Evolutionary conservation across 2,797 vertebrate species (phyloP), one percentile per base, ranked within the genome.

Genomic region (Catharus ustulatus): DNA sequence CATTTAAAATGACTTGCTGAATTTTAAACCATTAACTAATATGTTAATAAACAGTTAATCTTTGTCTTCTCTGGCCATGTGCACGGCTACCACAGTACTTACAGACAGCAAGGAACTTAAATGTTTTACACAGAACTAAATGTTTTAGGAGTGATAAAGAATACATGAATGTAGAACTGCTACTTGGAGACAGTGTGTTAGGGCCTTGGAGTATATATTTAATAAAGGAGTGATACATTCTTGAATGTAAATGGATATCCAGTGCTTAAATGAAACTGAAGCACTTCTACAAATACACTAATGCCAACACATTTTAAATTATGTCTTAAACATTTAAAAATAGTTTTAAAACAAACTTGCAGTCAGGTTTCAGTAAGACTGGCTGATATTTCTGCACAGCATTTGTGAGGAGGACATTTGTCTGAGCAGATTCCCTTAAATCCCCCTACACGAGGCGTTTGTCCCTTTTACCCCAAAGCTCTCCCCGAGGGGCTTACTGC

Each of bases 21-120:
- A 94, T 89, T 97, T 97, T 96, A 78, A 97, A 97, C 95, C 79
- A 93, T 97, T 95, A 97, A 97, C 95, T 96, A 97, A 94, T 88
- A 87, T 57, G 93, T 92, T 97, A 97, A 96, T 95, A 96, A 96
- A 95, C 46, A 93, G 74, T 84, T 94, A 81, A 81, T 84, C 75
- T 94, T 86, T 87, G 67, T 91, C 66, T 85, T 83, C 51, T 79
- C 69, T 89, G 29, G n/a, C 54, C 85, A 89, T 3, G 18, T 6
- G 45, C 40, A 71, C 1, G 0, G 75, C 68, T 93, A 66, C 61
- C 52, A 61, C 32, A 46, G 51, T 63, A 86, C 57, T 69, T 73
- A 19, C 3, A 77, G 88, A 63, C 2, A 90, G 55, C 73, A 84
- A 78, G 75, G 64, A 59, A 74, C 42, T 71, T 75, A 72, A 87